phyloP scores from a whole-genome alignment of 2,113 vertebrate species.

The Nestor notabilis region DNA sequence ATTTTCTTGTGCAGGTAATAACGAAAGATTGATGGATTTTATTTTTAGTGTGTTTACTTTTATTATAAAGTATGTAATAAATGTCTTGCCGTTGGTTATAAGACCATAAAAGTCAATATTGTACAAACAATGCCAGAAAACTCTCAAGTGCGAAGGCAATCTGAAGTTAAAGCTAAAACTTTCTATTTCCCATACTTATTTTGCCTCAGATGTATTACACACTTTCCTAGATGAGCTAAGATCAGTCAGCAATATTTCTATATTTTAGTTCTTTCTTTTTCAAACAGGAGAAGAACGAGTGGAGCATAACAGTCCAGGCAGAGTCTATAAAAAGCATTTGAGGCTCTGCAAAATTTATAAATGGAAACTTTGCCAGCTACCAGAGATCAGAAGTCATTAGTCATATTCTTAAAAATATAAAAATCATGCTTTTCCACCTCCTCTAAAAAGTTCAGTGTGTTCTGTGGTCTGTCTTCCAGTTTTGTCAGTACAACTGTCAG shows the following conservation, averaged over 20 bases:
- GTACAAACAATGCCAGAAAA: conserved; percentile 47
- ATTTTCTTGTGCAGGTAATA: conserved; percentile 71
- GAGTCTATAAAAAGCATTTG: background rate
- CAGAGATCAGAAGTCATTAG: background rate
- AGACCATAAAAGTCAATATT: conserved; percentile 63
- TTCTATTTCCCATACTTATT: background rate
- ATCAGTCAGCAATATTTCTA: background rate
- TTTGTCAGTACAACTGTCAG: background rate
- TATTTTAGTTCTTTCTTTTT: background rate
- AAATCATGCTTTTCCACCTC: background rate
- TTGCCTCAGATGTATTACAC: background rate
- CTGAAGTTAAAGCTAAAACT: background rate
- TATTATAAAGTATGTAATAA: conserved; percentile 63
- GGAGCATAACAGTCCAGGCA: background rate
- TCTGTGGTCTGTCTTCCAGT: background rate
- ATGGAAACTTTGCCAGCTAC: background rate
- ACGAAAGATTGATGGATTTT: conserved; percentile 71
- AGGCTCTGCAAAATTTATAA: background rate
- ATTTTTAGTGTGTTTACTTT: conserved; percentile 65
- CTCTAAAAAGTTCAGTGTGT: background rate
- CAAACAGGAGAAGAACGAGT: background rate
- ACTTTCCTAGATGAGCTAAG: background rate
- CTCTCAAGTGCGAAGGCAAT: background rate
- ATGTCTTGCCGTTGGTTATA: conserved; percentile 48
- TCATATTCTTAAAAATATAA: background rate